Base-by-base conservation (phyloP, 2,888 invertebrate species). In the Stenolophus ochropezus region DNA sequence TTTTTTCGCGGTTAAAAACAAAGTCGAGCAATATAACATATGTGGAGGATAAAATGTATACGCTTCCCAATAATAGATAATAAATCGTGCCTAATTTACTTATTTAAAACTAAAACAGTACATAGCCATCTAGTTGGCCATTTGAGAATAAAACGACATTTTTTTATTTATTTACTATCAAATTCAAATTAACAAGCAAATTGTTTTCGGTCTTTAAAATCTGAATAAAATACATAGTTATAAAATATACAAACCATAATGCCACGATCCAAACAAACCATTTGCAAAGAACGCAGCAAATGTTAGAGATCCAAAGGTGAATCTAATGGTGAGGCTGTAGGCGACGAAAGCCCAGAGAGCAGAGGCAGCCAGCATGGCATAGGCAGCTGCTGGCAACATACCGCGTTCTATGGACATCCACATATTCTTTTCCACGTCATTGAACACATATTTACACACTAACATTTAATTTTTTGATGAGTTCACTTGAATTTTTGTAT, bases 281-380 rank as follows among this genome's bases (percentile, higher is more conserved):
- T 18, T 56, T 1, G 25, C 27, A 11, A 75, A 33, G 18, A 33
- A 56, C 33, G 56, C 11, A 33, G 27, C 75, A 51, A 75, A 27
- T 5, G 33, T 23, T 4, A 75, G 33, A 75, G 33, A 33, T 25
- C 75, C 75, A 56, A 75, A 16, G 18, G 75, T 23, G n/a, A 75
- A 6, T n/a, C 53, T 33, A 27, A 6, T n/a, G 11, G 53, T 27
- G 20, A 53, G n/a, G 1, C 8, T 14, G n/a, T 75, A 33, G 5
- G 27, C 1, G 6, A 75, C 5, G 25, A 75, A 56, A 8, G 51
- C 25, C 51, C 53, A 56, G 4, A 75, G 1, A 56, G 75, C 53
- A 4, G 56, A 16, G n/a, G 53, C 11, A 14, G 42, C 21, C n/a
- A 75, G 27, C 56, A 56, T 51, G 8, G 16, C 56, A 56, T 75